Percentiles rank a stretch among this genome's conserved stretches.
These are phyloP conservation scores for Drosophila saltans DNA, from an alignment of 1,140 invertebrate genomes.

Conservation along the genomic window DNA sequence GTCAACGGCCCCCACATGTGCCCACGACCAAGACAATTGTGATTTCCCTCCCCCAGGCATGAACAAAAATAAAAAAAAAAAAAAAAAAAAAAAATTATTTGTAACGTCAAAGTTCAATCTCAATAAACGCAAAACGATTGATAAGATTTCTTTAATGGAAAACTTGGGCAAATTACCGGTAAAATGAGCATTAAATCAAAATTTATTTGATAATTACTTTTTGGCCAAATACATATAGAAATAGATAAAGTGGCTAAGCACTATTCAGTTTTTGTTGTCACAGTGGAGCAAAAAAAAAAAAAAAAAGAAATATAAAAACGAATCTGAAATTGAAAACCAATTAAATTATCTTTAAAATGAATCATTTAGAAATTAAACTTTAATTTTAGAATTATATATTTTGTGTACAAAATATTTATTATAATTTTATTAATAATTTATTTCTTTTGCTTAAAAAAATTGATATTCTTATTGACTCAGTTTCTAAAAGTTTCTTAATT, in stretches of 20 bases:
- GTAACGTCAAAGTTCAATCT: conserved; percentile 41
- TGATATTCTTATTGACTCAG: no score
- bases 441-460: no score
- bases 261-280: not conserved
- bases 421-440: no score
- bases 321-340: no score
- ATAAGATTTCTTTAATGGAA: conserved; percentile 52
- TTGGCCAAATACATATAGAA: not conserved
- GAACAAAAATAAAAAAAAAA: not conserved
- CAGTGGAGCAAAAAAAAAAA: not conserved
- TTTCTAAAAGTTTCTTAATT: no score
- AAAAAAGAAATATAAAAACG: not conserved
- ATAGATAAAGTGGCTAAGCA: conserved; percentile 2
- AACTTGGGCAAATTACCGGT: conserved; percentile 41
- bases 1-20: conserved; percentile 37
- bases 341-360: no score
- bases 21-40: conserved; percentile 32
- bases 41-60: conserved; percentile 30
- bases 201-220: conserved; percentile 12
- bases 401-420: no score
- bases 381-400: no score
- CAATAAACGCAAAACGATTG: conserved; percentile 26
- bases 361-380: no score
- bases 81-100: no score
- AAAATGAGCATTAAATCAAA: conserved; percentile 47